A percentile compares a stretch with the other conserved stretches of the same genome.
phyloP scores from a whole-genome alignment of 2,113 vertebrate species.

The Tricholaema leucomelas region DNA sequence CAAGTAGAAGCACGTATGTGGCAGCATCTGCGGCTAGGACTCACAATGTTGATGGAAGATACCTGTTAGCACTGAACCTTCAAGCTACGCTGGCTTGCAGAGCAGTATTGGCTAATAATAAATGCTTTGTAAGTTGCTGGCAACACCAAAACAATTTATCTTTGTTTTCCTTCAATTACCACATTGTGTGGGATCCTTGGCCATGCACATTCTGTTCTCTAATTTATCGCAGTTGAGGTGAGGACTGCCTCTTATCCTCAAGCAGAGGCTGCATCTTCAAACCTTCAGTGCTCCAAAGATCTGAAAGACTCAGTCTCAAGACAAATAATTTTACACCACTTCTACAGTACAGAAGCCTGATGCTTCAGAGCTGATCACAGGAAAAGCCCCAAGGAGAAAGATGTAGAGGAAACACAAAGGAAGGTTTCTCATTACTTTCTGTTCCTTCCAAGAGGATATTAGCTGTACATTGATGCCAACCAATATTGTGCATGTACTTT shows the following conservation, averaged over 20 bases:
- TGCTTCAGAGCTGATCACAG: neutral
- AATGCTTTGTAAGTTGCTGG: neutral
- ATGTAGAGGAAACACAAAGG: neutral
- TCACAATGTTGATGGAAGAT: neutral
- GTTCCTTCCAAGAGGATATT: neutral
- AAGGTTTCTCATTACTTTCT: neutral
- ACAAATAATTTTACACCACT: neutral
- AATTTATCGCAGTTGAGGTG: neutral
- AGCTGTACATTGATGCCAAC: neutral
- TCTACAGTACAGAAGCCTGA: neutral
- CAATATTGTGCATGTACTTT: neutral
- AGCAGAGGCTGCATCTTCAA: neutral
- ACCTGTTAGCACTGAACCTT: neutral
- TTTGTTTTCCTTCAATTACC: neutral
- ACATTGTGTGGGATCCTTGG: neutral
- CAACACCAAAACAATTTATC: neutral
- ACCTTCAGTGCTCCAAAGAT: neutral
- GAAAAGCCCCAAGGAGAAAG: neutral
- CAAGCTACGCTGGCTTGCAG: neutral
- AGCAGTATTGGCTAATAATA: neutral
- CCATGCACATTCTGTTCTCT: neutral
- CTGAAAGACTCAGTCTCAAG: neutral
- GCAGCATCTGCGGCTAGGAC: neutral
- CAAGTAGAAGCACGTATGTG: neutral
- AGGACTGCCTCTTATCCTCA: neutral